Conservation (phyloP, 2,113 vertebrate species). For the Puffinus mauretanicus region DNA sequence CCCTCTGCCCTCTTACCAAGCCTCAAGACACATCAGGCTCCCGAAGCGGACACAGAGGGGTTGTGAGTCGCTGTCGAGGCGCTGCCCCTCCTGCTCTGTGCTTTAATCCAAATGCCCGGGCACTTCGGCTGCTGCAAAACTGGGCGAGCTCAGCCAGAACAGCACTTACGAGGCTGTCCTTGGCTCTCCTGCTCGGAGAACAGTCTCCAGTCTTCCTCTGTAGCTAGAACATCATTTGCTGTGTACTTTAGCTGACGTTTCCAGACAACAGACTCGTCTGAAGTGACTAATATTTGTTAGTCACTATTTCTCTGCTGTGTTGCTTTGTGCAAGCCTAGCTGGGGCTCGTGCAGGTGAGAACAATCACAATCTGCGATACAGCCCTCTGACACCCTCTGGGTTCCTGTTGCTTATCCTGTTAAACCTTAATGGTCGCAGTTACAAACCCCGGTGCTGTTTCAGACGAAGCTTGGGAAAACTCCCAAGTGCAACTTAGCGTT, state of each 20-base stretch:
- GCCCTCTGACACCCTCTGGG: background rate
- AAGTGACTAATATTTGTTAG: background rate
- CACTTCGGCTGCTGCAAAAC: background rate
- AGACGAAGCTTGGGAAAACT: background rate
- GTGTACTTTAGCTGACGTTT: background rate
- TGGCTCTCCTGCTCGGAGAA: background rate
- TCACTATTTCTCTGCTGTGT: too few relatives aligned
- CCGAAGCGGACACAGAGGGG: rapidly evolving
- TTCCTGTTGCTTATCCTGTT: background rate
- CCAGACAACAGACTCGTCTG: background rate
- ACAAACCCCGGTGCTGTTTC: background rate
- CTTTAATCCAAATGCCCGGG: background rate
- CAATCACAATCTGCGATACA: rapidly evolving
- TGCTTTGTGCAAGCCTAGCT: background rate
- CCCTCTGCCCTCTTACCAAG: background rate
- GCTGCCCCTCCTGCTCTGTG: background rate
- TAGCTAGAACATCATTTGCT: background rate
- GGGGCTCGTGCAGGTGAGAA: background rate
- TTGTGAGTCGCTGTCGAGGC: background rate
- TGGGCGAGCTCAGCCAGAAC: background rate
- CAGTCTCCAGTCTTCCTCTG: background rate
- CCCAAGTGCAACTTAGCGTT: background rate
- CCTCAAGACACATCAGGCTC: rapidly evolving
- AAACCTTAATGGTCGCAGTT: rapidly evolving
- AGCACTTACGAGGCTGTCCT: rapidly evolving